These are phyloP conservation scores for Hermetia illucens DNA, from an alignment of 1,140 invertebrate species.

Conservation along the genomic window DNA sequence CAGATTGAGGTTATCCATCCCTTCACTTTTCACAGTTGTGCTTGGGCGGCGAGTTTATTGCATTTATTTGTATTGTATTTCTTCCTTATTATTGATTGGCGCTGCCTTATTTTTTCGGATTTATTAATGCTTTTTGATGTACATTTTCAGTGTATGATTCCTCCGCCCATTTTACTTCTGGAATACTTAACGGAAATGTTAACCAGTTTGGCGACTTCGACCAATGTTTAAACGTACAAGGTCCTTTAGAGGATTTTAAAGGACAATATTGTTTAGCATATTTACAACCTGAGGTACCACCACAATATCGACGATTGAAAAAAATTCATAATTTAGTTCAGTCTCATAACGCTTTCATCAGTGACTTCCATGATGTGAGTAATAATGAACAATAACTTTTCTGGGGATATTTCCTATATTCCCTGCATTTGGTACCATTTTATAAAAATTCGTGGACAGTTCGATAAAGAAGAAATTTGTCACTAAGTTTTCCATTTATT, in stretches of 20 bases:
- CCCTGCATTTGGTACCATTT: too few relatives aligned
- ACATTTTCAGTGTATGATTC: conserved; percentile 41
- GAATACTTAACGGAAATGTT: conserved; percentile 45
- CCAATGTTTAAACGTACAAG: conserved; percentile 36
- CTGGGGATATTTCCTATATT: too few relatives aligned
- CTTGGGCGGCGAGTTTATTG: background rate
- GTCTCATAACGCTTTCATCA: conserved; percentile 45
- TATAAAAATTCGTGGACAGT: conserved; percentile 7
- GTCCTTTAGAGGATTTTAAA: conserved; percentile 26
- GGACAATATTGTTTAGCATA: conserved; percentile 48
- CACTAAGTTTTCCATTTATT: conserved; percentile 2
- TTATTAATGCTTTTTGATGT: background rate
- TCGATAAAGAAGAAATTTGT: conserved; percentile 6
- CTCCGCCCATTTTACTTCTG: conserved; percentile 41
- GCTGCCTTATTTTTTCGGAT: background rate
- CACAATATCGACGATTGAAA: conserved; percentile 32
- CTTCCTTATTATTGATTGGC: background rate
- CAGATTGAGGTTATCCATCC: background rate
- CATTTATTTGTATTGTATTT: background rate
- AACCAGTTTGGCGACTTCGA: conserved; percentile 50
- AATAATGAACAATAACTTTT: too few relatives aligned
- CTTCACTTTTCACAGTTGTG: background rate
- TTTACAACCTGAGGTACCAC: conserved; percentile 35
- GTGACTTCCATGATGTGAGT: conserved; percentile 48
- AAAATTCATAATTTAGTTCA: conserved; percentile 41